Evolutionary conservation across 2,113 vertebrate species (phyloP).

Genomic region (Bubo blakistoni): DNA sequence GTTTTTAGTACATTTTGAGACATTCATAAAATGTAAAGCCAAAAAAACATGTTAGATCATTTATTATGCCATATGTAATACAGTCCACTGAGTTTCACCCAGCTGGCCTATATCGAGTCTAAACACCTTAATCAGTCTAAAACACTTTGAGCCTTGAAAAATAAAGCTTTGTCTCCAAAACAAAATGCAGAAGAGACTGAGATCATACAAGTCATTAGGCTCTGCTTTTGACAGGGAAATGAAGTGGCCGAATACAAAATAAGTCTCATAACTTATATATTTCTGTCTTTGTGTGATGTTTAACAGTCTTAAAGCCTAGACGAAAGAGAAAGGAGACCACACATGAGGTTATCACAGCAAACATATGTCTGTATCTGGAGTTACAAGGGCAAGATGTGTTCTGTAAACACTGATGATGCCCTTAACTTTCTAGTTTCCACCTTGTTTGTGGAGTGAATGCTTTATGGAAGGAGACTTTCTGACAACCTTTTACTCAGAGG

Average conservation of each 20-base stretch:
- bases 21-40: background rate
- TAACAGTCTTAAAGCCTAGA: background rate
- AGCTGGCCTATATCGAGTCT: background rate
- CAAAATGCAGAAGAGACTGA: background rate
- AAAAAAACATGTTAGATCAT: background rate
- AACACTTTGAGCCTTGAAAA: background rate
- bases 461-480: background rate
- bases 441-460: background rate
- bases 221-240: background rate
- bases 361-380: background rate
- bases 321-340: background rate
- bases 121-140: background rate
- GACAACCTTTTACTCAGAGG: background rate
- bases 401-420: background rate
- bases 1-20: background rate
- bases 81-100: background rate
- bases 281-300: background rate
- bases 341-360: background rate
- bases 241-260: background rate
- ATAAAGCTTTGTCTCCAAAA: background rate
- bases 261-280: background rate
- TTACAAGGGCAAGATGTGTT: background rate
- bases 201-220: background rate
- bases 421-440: background rate
- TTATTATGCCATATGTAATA: background rate